Conservation (phyloP, 1,140 invertebrate genomes). For the Calycopis cecrops region DNA sequence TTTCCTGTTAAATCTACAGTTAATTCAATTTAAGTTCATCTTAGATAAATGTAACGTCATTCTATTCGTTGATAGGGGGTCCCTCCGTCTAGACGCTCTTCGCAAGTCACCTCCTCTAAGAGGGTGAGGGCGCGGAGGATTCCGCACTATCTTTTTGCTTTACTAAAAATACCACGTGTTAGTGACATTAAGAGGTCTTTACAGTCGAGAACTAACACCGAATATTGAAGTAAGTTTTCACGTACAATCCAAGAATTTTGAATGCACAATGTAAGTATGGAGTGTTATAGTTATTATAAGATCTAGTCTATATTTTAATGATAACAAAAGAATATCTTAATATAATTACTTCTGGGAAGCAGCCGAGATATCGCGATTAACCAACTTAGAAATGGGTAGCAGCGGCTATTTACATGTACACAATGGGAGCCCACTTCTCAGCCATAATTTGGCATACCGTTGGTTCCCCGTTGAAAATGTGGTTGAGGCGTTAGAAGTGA, state of each 20-base stretch:
- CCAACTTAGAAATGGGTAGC: constrained; percentile 31
- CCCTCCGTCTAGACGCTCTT: constrained; percentile 67
- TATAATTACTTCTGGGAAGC: not conserved
- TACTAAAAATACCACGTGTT: constrained; percentile 53
- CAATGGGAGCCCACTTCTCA: constrained; percentile 63
- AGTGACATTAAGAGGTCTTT: constrained; percentile 45
- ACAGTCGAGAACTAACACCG: not conserved
- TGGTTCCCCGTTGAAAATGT: constrained; percentile 38
- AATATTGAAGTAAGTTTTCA: not conserved
- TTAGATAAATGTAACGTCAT: constrained; percentile 43
- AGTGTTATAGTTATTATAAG: too few relatives aligned
- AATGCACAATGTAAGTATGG: too few relatives aligned
- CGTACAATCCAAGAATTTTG: not conserved
- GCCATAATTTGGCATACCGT: constrained; percentile 66
- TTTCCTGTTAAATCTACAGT: constrained; percentile 12
- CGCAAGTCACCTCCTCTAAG: constrained; percentile 52
- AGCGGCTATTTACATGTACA: constrained; percentile 42
- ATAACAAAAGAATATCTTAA: too few relatives aligned
- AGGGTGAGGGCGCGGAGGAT: constrained; percentile 60
- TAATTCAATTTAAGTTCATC: constrained; percentile 38
- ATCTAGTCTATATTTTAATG: too few relatives aligned
- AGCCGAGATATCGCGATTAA: constrained; percentile 26
- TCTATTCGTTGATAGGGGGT: constrained; percentile 45
- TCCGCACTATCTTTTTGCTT: constrained; percentile 62
- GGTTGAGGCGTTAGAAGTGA: constrained; percentile 22